Percentiles rank a stretch among this genome's conserved stretches.
phyloP scores from a whole-genome alignment of 2,797 vertebrate genomes.

The Thamnophis elegans region DNA sequence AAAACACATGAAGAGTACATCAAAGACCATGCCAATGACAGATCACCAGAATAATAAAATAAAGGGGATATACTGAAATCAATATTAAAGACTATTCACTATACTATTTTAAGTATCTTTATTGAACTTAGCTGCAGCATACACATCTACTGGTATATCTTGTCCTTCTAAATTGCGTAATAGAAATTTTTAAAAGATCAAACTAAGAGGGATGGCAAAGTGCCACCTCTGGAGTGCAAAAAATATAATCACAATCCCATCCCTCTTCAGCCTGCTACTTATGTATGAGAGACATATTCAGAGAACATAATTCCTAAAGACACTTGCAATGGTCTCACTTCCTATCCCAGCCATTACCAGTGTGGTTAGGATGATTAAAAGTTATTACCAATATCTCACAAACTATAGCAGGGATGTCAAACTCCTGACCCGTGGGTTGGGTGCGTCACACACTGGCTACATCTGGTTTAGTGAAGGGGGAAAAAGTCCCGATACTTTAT shows the following conservation, averaged over 20 bases:
- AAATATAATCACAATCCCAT: neutral
- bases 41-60: constrained; percentile 58
- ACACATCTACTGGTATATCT: constrained; percentile 51
- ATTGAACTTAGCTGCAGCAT: constrained; percentile 68
- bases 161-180: constrained; percentile 47
- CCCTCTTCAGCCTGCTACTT: constrained; percentile 42
- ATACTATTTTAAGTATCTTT: constrained; percentile 66
- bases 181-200: constrained; percentile 58
- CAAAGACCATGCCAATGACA: constrained; percentile 71
- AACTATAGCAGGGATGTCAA: neutral
- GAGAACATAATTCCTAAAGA: constrained; percentile 22
- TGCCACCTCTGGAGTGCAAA: constrained; percentile 23
- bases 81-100: constrained; percentile 64
- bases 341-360: neutral
- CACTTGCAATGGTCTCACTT: neutral
- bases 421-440: too few relatives aligned
- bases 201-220: constrained; percentile 59
- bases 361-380: constrained; percentile 31
- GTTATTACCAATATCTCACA: neutral
- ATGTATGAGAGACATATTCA: constrained; percentile 35
- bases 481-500: too few relatives aligned
- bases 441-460: too few relatives aligned
- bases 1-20: constrained; percentile 72
- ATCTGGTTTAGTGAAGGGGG: too few relatives aligned
- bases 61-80: constrained; percentile 64